Evolutionary conservation across 2,113 vertebrate genomes (phyloP).

Genomic region (Pituophis catenifer): DNA sequence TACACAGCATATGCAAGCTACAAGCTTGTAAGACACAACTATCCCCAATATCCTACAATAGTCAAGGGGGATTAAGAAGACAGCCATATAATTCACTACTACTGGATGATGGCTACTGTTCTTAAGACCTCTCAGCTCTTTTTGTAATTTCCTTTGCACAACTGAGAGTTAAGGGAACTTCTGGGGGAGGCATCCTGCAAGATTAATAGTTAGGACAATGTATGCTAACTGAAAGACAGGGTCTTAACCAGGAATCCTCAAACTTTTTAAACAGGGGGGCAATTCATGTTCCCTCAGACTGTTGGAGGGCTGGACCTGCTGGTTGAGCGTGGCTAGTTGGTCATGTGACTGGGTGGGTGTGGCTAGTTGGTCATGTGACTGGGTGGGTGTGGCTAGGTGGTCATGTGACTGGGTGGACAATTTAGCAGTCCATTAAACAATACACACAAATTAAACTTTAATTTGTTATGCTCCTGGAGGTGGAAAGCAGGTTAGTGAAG

Average conservation of each 20-base stretch:
- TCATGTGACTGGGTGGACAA: too few species aligned
- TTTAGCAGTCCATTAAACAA: too few species aligned
- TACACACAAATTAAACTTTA: too few species aligned
- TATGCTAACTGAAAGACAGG: background rate
- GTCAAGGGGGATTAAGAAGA: background rate
- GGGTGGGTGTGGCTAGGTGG: too few species aligned
- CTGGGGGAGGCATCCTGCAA: background rate
- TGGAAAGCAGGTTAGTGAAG: too few species aligned
- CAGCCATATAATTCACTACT: background rate
- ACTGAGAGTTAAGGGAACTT: background rate
- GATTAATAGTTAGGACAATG: background rate
- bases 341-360: too few species aligned
- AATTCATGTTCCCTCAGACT: too few species aligned
- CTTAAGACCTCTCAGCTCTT: background rate
- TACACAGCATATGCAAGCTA: background rate
- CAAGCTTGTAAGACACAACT: background rate
- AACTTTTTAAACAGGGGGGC: too few species aligned
- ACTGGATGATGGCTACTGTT: background rate
- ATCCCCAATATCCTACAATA: background rate
- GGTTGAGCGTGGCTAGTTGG: too few species aligned
- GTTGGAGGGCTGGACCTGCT: too few species aligned
- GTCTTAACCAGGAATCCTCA: background rate
- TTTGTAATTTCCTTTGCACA: background rate
- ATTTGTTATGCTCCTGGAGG: too few species aligned
- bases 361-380: too few species aligned